Percentiles rank a stretch among this genome's conserved stretches.
Conservation (phyloP, 1,140 invertebrate species). For the Drosophila trapezifrons region DNA sequence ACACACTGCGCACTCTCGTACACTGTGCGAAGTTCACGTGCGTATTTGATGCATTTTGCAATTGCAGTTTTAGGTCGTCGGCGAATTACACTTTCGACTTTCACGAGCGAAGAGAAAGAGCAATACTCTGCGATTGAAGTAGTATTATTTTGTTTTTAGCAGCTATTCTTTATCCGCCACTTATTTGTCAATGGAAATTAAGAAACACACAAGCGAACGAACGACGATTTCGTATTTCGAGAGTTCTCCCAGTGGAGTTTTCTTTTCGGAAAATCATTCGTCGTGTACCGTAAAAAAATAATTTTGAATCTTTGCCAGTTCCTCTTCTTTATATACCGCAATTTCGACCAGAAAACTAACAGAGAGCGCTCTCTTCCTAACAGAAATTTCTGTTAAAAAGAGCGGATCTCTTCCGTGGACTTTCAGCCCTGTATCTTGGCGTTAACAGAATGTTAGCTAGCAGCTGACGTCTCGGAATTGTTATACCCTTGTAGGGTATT, state of each 20-base stretch:
- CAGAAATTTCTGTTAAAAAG: too few species aligned
- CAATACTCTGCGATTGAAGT: not conserved
- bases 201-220: not conserved
- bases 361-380: too few species aligned
- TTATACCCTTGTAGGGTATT: too few species aligned
- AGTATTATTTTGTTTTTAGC: not conserved
- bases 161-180: not conserved
- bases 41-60: constrained; percentile 58
- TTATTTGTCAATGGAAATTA: not conserved
- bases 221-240: not conserved
- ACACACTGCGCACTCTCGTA: constrained; percentile 31
- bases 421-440: too few species aligned
- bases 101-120: constrained; percentile 9
- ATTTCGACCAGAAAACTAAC: too few species aligned
- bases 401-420: too few species aligned
- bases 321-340: not conserved
- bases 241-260: not conserved
- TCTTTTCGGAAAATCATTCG: not conserved
- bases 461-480: not conserved
- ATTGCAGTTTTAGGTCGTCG: constrained; percentile 30
- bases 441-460: too few species aligned
- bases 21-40: constrained; percentile 54
- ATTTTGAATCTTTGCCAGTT: not conserved
- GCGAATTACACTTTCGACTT: constrained; percentile 16
- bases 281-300: not conserved